A percentile compares a stretch with the other conserved stretches of the same genome.
Evolutionary conservation across 2,113 vertebrate species (phyloP).

Genomic region (Vidua chalybeata): DNA sequence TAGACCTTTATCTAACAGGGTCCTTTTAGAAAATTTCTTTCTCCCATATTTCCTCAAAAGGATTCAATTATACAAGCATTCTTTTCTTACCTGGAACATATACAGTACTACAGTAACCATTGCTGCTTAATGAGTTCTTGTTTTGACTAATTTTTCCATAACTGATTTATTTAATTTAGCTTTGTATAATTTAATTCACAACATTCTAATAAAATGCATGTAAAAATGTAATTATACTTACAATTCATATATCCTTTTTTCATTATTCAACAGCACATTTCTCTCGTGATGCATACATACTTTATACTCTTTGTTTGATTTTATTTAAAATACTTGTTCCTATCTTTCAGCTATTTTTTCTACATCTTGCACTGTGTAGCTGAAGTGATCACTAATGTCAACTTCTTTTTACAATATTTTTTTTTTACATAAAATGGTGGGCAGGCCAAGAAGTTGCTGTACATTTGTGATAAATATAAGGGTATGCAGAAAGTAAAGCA

Average conservation of each 20-base stretch:
- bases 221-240: not conserved
- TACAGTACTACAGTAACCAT: not conserved
- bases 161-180: not conserved
- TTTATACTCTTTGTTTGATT: not conserved
- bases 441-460: not conserved
- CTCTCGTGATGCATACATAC: not conserved
- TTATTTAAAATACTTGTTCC: not conserved
- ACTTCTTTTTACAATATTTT: not conserved
- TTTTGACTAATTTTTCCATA: not conserved
- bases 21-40: not conserved
- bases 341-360: not conserved
- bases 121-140: not conserved
- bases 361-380: not conserved
- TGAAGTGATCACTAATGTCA: not conserved
- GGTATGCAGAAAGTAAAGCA: not conserved
- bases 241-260: not conserved
- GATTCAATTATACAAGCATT: not conserved
- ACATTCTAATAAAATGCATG: not conserved
- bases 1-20: fast-evolving
- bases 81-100: not conserved
- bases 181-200: not conserved
- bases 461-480: not conserved
- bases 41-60: not conserved
- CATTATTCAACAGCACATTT: not conserved
- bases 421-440: not conserved